These are phyloP conservation scores for Hyppa rectilinea DNA, from an alignment of 2,888 invertebrate species.

Conservation along the genomic window DNA sequence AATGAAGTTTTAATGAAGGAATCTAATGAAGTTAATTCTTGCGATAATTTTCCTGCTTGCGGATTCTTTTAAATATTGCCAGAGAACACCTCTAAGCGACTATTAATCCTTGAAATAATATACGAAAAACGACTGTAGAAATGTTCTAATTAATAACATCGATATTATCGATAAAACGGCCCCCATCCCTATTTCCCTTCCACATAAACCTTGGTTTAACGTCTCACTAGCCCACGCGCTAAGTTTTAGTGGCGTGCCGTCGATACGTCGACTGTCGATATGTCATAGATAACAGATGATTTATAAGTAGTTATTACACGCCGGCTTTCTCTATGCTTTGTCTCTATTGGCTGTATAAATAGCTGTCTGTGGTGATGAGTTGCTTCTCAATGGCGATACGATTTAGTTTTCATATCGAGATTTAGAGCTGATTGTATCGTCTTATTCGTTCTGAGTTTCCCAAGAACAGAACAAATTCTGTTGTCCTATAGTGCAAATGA, in stretches of 20 bases:
- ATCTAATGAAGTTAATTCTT: not conserved
- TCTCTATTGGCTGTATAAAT: slow-evolving; percentile 58
- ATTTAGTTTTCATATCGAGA: slow-evolving; percentile 42
- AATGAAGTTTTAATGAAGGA: too few relatives aligned
- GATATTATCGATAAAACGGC: slow-evolving; percentile 21
- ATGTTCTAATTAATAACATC: slow-evolving; percentile 28
- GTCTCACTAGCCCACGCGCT: slow-evolving; percentile 59
- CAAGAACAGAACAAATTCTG: too few relatives aligned
- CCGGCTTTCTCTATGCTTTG: slow-evolving; percentile 62
- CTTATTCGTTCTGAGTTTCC: too few relatives aligned
- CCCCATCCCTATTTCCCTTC: slow-evolving; percentile 24
- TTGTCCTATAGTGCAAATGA: too few relatives aligned
- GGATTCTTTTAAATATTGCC: not conserved
- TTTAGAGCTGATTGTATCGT: not conserved
- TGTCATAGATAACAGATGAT: slow-evolving; percentile 61
- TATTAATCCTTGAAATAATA: not conserved
- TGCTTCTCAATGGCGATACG: slow-evolving; percentile 27
- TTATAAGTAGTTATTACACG: slow-evolving; percentile 60
- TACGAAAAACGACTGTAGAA: not conserved
- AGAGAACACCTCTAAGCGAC: not conserved
- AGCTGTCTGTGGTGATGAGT: slow-evolving; percentile 55
- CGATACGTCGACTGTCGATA: slow-evolving; percentile 57
- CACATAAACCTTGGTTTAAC: slow-evolving; percentile 40
- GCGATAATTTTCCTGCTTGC: not conserved
- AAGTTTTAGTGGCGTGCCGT: slow-evolving; percentile 49